phyloP scores from a whole-genome alignment of 2,797 vertebrate species.

The Dryobates pubescens region DNA sequence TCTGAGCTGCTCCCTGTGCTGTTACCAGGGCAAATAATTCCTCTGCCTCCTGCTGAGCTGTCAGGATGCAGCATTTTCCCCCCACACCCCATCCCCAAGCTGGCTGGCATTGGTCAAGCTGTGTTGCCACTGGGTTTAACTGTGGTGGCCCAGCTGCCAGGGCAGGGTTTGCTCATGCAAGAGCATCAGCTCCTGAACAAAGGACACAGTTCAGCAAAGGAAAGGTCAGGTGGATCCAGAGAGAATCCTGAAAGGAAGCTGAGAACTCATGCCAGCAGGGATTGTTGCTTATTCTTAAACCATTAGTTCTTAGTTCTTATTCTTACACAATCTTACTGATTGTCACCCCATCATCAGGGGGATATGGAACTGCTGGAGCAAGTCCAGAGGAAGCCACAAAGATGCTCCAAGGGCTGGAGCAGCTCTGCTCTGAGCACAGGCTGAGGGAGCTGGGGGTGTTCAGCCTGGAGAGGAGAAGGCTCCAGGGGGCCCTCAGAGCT shows the following conservation, averaged over 20 bases:
- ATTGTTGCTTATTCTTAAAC: neutral
- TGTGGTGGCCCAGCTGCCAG: neutral
- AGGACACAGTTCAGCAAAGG: neutral
- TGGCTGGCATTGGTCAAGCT: neutral
- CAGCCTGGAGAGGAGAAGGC: no score
- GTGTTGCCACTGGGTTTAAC: neutral
- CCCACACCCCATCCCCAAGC: neutral
- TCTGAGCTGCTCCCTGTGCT: neutral
- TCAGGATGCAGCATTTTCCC: neutral
- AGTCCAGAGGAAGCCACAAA: no score
- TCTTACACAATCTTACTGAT: no score
- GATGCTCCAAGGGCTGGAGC: no score
- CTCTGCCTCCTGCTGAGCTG: neutral
- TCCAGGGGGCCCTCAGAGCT: no score
- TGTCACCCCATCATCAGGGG: no score
- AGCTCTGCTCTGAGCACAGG: no score
- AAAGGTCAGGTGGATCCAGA: neutral
- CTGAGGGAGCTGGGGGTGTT: no score
- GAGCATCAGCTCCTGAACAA: neutral
- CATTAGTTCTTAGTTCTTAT: no score
- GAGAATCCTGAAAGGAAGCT: neutral
- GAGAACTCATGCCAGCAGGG: neutral
- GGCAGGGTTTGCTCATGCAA: neutral
- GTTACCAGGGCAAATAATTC: neutral
- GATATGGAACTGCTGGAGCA: no score